Evolutionary conservation across 2,797 vertebrate species (phyloP).

Genomic region (Ptychobarbus kaznakovi): DNA sequence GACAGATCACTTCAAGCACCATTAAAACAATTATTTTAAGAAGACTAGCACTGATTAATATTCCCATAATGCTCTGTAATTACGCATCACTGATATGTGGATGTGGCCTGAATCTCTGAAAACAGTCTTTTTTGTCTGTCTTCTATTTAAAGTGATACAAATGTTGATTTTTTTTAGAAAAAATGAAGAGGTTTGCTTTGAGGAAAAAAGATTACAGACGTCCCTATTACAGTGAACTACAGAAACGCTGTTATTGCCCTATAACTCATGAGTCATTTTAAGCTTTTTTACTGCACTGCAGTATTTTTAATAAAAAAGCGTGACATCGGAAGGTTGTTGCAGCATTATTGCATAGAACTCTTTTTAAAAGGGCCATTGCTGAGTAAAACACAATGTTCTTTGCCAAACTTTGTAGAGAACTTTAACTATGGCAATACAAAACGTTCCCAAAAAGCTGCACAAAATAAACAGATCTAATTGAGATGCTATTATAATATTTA

Average conservation of each 20-base stretch:
- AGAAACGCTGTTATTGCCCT: slow-evolving; percentile 7
- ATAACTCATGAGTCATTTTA: slow-evolving; percentile 25
- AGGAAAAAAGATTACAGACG: slow-evolving; percentile 1
- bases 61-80: slow-evolving; percentile 43
- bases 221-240: slow-evolving; percentile 1
- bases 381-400: not conserved
- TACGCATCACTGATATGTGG: slow-evolving; percentile 42
- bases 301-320: slow-evolving; percentile 6
- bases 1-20: slow-evolving; percentile 49
- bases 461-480: not conserved
- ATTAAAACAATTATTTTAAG: slow-evolving; percentile 49
- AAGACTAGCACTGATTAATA: slow-evolving; percentile 52
- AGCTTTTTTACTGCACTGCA: slow-evolving; percentile 12
- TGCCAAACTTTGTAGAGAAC: not conserved
- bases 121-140: not conserved
- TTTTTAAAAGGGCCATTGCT: not conserved
- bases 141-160: slow-evolving; percentile 1
- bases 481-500: not conserved
- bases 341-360: slow-evolving; percentile 14
- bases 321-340: not conserved
- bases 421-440: not conserved
- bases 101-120: slow-evolving; percentile 26
- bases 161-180: not conserved
- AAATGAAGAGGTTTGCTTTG: not conserved
- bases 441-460: not conserved